Base-by-base conservation (phyloP, 1,140 invertebrate species). In the Drosophila micromelanica region DNA sequence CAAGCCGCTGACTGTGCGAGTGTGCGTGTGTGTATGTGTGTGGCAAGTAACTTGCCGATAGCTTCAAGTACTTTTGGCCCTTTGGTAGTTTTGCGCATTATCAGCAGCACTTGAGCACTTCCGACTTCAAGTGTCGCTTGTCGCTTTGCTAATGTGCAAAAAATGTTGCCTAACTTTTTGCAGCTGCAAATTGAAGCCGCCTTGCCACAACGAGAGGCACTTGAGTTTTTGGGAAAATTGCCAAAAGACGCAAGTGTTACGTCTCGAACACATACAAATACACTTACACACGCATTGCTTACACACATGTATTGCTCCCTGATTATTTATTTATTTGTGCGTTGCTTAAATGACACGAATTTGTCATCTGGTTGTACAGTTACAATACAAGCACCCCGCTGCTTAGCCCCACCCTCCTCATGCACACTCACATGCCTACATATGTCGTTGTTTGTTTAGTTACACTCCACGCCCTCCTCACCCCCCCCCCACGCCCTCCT, bases 281-380 rank as follows among this genome's bases (percentile, higher is more conserved):
- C 27, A 60, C 30, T 5, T 45, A 5, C 23, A 12, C 35, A 51
- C 17, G 4, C 8, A 43, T 9, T 49, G n/a, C n/a, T n/a, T 13
- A 35, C 20, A 23, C 52, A 56, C 63, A 57, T 73, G 70, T 17
- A 8, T 7, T 37, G 37, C 17, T 9, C 57, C 55, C 59, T 75
- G 48, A 64, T 86, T 86, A 82, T 82, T 87, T 86, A 86, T 86
- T 82, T 82, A 87, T 70, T 87, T 73, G 45, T 45, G 17, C 56
- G 27, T 56, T 49, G 46, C 38, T 68, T 55, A 82, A 82, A 82
- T 80, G 69, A 86, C 82, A 86, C 71, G 82, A 73, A 87, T 86
- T 87, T 87, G 78, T 87, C 82, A 87, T 87, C 60, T 78, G 48
- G 52, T 60, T 42, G 65, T 69, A 78, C 74, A 87, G 78, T 75